Evolutionary conservation across 2,113 vertebrate species (phyloP), one percentile per base, ranked within the genome.

Genomic region (Zootoca vivipara): DNA sequence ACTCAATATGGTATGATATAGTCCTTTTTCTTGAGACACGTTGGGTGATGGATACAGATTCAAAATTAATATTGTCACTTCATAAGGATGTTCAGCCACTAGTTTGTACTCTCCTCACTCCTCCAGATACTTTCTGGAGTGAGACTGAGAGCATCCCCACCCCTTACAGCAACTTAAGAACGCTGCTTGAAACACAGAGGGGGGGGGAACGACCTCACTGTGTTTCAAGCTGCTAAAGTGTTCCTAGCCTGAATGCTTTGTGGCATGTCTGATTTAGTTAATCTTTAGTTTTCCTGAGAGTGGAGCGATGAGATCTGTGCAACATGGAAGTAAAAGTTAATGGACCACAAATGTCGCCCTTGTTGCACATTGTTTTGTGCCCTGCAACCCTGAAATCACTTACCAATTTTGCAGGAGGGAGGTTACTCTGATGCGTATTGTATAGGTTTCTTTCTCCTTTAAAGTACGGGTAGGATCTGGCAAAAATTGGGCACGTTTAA

Each of bases 1-100:
- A 30, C 97, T 99, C 18, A 99, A 99, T 92, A 98, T 99, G 98
- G 98, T 98, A 94, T 38, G 94, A 70, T 8, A 10, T 8, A 10
- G 0, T 28, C 33, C 30, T 58, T 85, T 28, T 38, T 74, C 24
- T 20, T 15, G 81, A 52, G 18, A 70, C n/a, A 56, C 1, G 16
- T 15, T 72, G 62, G 46, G 62, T 82, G 12, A 13, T 87, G 33
- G 33, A 24, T 28, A 58, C 40, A 70, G 18, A 3, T 2, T 4
- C 64, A 79, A 74, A 84, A 62, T 18, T 20, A 62, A 62, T 62
- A 62, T 62, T 20, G 18, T 62, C 58, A 62, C 5, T 62, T 52
- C 12, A 52, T 52, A 52, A 52, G 46, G 9, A 52, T 52, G 46
- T 28, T 30, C 7, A 28, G 56, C 33, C 33, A 3, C 46, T 4